phyloP scores from a whole-genome alignment of 2,888 invertebrate species.

The Pyrgus malvae region DNA sequence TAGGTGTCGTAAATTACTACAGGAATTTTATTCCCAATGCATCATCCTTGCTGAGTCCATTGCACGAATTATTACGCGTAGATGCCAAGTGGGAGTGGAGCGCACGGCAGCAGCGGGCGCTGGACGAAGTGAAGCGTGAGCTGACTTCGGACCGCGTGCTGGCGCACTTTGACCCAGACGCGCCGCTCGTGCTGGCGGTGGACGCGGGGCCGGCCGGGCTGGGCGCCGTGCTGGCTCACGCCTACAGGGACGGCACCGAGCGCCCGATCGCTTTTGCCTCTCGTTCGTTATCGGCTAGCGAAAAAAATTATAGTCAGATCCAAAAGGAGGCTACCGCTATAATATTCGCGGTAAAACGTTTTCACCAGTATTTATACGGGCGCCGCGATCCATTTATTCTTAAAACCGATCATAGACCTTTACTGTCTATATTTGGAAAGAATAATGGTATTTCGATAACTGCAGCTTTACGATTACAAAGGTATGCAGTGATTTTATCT shows the following conservation, averaged over 20 bases:
- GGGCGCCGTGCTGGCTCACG: constrained; percentile 32
- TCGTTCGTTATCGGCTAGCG: constrained; percentile 19
- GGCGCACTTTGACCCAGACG: constrained; percentile 30
- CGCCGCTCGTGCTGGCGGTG: constrained; percentile 28
- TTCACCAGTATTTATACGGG: constrained; percentile 36
- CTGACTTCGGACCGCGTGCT: constrained; percentile 14
- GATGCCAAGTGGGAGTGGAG: background rate
- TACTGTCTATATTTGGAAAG: constrained; percentile 28
- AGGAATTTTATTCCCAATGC: constrained; percentile 38
- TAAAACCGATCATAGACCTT: constrained; percentile 30
- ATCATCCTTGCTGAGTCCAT: constrained; percentile 30
- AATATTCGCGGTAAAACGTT: constrained; percentile 30
- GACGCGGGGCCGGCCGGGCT: constrained; percentile 36
- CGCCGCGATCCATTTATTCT: constrained; percentile 31
- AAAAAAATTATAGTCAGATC: constrained; percentile 33
- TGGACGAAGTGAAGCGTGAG: constrained; percentile 1
- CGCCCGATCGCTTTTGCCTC: constrained; percentile 9
- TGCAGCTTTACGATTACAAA: constrained; percentile 24
- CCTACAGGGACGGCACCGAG: background rate
- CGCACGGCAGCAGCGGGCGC: background rate
- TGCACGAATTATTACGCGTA: constrained; percentile 25
- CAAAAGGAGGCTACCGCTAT: constrained; percentile 35
- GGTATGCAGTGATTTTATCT: constrained; percentile 30
- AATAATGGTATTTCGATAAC: constrained; percentile 25
- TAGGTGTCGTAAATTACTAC: constrained; percentile 39